A percentile compares a stretch with the other conserved stretches of the same genome.
These are phyloP conservation scores for Triplophysa tibetana DNA, from an alignment of 2,113 vertebrate genomes.

Conservation along the genomic window DNA sequence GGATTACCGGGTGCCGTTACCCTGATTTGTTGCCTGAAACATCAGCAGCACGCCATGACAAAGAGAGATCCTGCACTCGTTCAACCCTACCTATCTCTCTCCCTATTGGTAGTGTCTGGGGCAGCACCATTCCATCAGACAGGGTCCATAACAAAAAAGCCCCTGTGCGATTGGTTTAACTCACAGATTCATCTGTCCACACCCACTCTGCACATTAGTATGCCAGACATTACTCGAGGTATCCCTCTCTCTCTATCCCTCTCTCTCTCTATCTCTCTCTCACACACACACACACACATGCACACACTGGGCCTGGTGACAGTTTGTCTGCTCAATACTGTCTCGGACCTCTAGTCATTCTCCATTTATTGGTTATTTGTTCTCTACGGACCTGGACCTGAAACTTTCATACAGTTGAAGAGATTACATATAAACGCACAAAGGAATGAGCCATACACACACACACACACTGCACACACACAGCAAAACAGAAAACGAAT, in stretches of 20 bases:
- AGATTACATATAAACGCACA: neutral
- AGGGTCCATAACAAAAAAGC: conserved; percentile 64
- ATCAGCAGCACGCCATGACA: conserved; percentile 23
- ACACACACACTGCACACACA: neutral
- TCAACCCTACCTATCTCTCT: conserved; percentile 12
- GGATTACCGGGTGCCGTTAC: conserved; percentile 38
- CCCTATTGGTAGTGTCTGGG: conserved; percentile 65
- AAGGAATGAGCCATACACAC: conserved; percentile 26
- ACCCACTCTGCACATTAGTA: conserved; percentile 52
- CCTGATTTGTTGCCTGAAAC: conserved; percentile 43
- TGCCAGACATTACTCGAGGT: conserved; percentile 57
- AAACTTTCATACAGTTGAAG: neutral
- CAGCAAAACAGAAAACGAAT: conserved; percentile 2
- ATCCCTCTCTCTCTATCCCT: conserved; percentile 26
- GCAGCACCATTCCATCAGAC: conserved; percentile 75
- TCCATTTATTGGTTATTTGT: conserved; percentile 28
- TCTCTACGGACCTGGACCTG: neutral
- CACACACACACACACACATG: conserved; percentile 1
- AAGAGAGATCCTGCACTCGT: conserved; percentile 48
- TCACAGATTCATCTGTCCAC: conserved; percentile 21
- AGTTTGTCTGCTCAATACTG: conserved; percentile 48
- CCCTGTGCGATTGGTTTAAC: neutral
- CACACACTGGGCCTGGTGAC: conserved; percentile 30
- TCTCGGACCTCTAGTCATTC: conserved; percentile 41
- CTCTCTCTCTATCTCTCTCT: conserved; percentile 17